These are phyloP conservation scores for Prenolepis imparis DNA, from an alignment of 2,888 invertebrate species.

Conservation along the genomic window DNA sequence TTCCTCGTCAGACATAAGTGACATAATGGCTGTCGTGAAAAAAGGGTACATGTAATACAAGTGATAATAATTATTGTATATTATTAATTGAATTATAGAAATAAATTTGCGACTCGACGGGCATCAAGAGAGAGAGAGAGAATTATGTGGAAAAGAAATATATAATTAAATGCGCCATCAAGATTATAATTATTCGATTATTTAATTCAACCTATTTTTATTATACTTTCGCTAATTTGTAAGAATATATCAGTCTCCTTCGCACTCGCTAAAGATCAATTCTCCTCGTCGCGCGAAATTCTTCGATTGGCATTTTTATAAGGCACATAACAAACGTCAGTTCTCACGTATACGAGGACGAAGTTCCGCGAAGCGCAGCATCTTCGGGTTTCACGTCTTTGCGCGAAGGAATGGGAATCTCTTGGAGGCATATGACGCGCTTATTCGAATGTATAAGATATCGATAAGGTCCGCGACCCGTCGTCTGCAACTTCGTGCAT, in stretches of 20 bases:
- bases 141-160: not conserved
- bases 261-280: not conserved
- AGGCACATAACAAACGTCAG: not conserved
- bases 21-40: slow-evolving; percentile 53
- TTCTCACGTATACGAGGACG: slow-evolving; percentile 52
- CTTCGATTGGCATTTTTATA: slow-evolving; percentile 4
- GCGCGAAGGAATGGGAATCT: slow-evolving; percentile 62
- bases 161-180: not conserved
- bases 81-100: slow-evolving; percentile 17
- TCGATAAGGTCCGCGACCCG: slow-evolving; percentile 79
- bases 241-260: not conserved
- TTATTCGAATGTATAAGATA: slow-evolving; percentile 56
- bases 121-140: not conserved
- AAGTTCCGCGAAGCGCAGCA: slow-evolving; percentile 50
- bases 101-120: slow-evolving; percentile 3
- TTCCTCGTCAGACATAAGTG: slow-evolving; percentile 31
- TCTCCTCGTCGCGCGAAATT: not conserved
- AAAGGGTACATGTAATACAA: not conserved
- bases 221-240: not conserved
- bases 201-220: not conserved
- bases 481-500: slow-evolving; percentile 73
- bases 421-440: slow-evolving; percentile 56
- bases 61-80: not conserved
- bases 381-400: slow-evolving; percentile 53
- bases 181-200: slow-evolving; percentile 7